Evolutionary conservation across 2,113 vertebrate genomes (phyloP).

Genomic region (Chiloscyllium plagiosum): DNA sequence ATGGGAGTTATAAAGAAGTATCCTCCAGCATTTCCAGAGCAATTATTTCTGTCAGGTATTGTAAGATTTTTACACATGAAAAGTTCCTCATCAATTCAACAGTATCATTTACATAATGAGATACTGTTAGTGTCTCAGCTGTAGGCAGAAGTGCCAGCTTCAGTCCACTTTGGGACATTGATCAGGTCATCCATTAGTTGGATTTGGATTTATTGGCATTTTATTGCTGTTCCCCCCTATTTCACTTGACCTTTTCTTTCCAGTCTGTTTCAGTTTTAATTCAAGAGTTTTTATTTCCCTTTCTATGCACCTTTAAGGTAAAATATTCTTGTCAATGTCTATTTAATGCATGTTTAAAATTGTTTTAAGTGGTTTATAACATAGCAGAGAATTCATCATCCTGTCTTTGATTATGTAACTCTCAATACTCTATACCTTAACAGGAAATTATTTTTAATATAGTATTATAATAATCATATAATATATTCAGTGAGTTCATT

Average conservation of each 20-base stretch:
- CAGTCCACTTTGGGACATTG: neutral
- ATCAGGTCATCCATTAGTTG: neutral
- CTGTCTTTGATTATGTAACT: neutral
- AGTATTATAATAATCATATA: neutral
- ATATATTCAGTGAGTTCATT: neutral
- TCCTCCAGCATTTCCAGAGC: no score
- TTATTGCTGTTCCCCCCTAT: neutral
- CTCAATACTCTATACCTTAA: neutral
- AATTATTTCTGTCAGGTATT: no score
- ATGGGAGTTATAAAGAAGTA: no score
- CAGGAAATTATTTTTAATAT: neutral
- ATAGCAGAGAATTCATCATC: neutral
- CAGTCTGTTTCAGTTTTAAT: neutral
- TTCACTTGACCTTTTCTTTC: neutral
- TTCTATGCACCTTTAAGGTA: neutral
- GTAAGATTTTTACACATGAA: no score
- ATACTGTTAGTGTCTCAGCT: no score
- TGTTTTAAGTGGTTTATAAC: neutral
- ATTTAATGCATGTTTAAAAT: neutral
- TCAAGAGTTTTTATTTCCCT: neutral
- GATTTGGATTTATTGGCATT: neutral
- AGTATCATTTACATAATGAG: no score
- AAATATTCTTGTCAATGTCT: neutral
- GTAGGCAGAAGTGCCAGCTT: no score
- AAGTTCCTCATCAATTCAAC: no score